phyloP scores from a whole-genome alignment of 1,140 invertebrate species.

The Lutraria rhynchaena region DNA sequence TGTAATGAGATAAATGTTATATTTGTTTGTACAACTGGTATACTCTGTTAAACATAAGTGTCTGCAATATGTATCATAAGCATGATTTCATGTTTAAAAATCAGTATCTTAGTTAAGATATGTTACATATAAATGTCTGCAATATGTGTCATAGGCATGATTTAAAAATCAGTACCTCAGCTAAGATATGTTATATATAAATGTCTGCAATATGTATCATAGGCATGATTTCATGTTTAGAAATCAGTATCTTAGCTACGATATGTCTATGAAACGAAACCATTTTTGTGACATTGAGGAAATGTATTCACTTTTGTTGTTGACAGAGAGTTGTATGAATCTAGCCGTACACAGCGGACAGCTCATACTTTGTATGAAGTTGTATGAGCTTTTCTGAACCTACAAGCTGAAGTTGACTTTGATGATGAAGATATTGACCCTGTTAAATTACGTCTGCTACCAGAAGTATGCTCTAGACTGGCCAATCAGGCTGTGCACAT shows the following conservation, averaged over 20 bases:
- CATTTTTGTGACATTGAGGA: neutral
- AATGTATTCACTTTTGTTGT: conserved; percentile 2
- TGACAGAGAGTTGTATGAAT: conserved; percentile 70
- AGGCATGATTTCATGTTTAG: neutral
- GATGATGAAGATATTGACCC: conserved; percentile 54
- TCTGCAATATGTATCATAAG: no score
- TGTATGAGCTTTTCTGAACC: conserved; percentile 58
- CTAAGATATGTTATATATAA: no score
- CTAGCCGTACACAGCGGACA: conserved; percentile 57
- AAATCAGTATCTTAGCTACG: no score
- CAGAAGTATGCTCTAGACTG: conserved; percentile 64
- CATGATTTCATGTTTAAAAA: no score
- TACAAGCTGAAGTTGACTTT: conserved; percentile 53
- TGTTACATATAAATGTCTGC: no score
- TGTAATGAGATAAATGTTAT: neutral
- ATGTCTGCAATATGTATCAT: no score
- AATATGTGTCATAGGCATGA: no score
- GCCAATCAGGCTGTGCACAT: conserved; percentile 67
- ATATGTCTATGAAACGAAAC: no score
- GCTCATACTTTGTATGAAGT: conserved; percentile 70
- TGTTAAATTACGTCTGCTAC: conserved; percentile 58
- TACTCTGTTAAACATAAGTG: no score
- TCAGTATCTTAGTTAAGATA: no score
- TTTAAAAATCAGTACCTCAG: no score
- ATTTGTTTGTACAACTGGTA: neutral